These are phyloP conservation scores for Cyrtorhinus lividipennis DNA, from an alignment of 1,140 invertebrate species.

Conservation along the genomic window DNA sequence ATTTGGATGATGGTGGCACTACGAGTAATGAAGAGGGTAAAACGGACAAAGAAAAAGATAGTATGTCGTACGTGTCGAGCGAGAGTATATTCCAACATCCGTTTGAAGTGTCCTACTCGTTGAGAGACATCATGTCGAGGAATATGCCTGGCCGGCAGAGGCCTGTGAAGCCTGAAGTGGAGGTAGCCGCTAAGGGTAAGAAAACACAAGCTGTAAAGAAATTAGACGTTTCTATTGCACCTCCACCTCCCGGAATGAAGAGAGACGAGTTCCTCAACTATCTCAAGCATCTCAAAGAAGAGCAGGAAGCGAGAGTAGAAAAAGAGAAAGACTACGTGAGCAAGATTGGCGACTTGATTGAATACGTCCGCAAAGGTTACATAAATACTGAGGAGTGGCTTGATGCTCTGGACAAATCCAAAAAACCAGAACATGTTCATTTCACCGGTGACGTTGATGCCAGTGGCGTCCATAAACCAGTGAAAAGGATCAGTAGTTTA, in stretches of 20 bases:
- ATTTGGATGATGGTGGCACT: background rate
- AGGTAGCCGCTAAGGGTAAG: background rate
- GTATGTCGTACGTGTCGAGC: background rate
- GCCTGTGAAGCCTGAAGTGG: background rate
- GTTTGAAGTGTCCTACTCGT: background rate
- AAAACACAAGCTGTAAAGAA: background rate
- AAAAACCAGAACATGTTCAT: too few species aligned
- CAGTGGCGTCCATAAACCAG: too few species aligned
- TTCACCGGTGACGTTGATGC: too few species aligned
- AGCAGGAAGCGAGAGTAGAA: background rate
- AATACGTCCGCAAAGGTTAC: background rate
- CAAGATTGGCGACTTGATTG: background rate
- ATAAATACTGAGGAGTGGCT: too few species aligned
- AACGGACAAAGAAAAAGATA: background rate
- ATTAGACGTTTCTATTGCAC: background rate
- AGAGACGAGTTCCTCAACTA: background rate
- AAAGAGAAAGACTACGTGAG: background rate
- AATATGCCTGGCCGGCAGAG: background rate
- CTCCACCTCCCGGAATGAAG: background rate
- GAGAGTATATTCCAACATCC: background rate
- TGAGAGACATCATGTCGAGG: background rate
- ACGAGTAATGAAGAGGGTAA: background rate
- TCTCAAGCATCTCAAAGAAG: background rate
- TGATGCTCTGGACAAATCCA: too few species aligned
- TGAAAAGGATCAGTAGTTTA: too few species aligned